Percentiles rank a stretch among this genome's conserved stretches.
phyloP scores from a whole-genome alignment of 1,140 invertebrate species.

The Protaetia brevitarsis region DNA sequence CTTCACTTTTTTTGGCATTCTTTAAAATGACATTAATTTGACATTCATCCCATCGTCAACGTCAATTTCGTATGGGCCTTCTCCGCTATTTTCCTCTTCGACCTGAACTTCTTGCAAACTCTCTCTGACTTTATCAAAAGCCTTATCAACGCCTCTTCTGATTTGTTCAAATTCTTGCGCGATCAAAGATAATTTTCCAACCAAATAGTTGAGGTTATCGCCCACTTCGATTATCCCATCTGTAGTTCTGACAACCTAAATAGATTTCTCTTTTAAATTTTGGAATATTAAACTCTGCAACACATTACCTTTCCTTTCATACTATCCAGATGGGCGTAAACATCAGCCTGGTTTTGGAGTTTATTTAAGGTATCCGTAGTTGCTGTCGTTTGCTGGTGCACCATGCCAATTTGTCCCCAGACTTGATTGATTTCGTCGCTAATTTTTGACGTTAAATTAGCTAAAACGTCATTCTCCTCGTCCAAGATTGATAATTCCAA shows the following conservation, averaged over 20 bases:
- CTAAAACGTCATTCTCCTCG: conserved; percentile 70
- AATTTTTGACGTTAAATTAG: conserved; percentile 75
- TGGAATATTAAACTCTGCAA: not conserved
- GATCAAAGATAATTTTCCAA: conserved; percentile 75
- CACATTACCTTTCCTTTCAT: conserved; percentile 71
- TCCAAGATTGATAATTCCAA: conserved; percentile 67
- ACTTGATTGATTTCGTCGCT: conserved; percentile 81
- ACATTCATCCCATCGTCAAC: not conserved
- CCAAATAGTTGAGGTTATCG: conserved; percentile 78
- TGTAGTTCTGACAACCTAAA: conserved; percentile 70
- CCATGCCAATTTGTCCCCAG: conserved; percentile 83
- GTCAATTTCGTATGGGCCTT: conserved; percentile 45
- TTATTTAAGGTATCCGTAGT: conserved; percentile 70
- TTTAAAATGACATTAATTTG: not conserved
- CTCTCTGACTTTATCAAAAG: conserved; percentile 67
- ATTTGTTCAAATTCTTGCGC: conserved; percentile 85
- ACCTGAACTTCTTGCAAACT: conserved; percentile 66
- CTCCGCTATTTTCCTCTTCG: conserved; percentile 50
- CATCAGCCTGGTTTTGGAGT: conserved; percentile 74
- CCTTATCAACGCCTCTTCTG: conserved; percentile 67
- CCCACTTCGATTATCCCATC: conserved; percentile 77
- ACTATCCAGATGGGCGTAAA: conserved; percentile 78
- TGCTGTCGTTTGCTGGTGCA: conserved; percentile 78
- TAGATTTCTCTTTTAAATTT: not conserved
- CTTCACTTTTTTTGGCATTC: too few species aligned